Conservation (phyloP, 2,888 invertebrate species). For the Protophormia terraenovae region DNA sequence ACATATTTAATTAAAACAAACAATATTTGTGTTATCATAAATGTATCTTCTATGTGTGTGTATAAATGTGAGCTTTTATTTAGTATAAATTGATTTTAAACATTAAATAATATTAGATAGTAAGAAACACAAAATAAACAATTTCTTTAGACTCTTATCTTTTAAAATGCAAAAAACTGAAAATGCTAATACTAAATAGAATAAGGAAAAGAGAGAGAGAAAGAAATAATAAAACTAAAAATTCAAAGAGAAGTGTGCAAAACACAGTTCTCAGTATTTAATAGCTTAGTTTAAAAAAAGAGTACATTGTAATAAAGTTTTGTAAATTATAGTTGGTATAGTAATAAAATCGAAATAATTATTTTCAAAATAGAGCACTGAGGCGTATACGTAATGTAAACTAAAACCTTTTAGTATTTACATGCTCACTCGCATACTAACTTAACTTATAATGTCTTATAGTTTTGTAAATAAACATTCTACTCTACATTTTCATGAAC, state of each 20-base stretch:
- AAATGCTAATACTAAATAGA: neutral
- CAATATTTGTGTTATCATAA: neutral
- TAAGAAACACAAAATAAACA: neutral
- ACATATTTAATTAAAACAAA: neutral
- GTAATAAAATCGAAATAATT: too few species aligned
- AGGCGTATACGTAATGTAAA: constrained; percentile 60
- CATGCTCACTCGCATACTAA: constrained; percentile 1
- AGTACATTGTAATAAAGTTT: neutral
- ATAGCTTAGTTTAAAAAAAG: neutral
- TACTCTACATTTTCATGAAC: constrained; percentile 42
- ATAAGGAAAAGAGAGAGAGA: neutral
- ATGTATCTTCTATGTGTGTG: too few species aligned
- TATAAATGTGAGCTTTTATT: neutral
- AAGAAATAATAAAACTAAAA: neutral
- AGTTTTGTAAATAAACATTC: constrained; percentile 20
- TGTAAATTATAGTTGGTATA: neutral
- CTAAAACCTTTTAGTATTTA: constrained; percentile 1
- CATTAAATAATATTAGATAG: neutral
- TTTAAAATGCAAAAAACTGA: neutral
- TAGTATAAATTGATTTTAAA: constrained; percentile 1
- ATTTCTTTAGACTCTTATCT: neutral
- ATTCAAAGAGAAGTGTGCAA: neutral
- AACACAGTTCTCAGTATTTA: too few species aligned
- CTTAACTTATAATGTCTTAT: constrained; percentile 2
- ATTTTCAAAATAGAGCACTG: constrained; percentile 12